phyloP scores from a whole-genome alignment of 2,888 invertebrate genomes.

The Tineola bisselliella region DNA sequence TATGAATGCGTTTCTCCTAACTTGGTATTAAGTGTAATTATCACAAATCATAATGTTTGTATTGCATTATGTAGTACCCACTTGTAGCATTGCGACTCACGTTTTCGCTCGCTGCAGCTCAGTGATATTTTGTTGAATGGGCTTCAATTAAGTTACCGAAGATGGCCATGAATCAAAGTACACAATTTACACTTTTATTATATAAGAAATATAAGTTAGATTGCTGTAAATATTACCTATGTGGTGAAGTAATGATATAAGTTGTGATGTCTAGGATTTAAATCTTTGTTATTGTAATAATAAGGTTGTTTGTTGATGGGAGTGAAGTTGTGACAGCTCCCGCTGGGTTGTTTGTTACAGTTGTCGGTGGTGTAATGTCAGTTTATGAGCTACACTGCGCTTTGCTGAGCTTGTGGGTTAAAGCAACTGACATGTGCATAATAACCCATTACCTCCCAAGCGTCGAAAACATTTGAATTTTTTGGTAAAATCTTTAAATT shows the following conservation, averaged over 20 bases:
- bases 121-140: slow-evolving; percentile 29
- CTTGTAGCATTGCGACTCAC: too few relatives aligned
- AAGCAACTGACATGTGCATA: not conserved
- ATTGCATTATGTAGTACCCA: slow-evolving; percentile 33
- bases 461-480: too few relatives aligned
- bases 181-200: not conserved
- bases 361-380: slow-evolving; percentile 40
- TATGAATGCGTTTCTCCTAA: slow-evolving; percentile 13
- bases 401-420: not conserved
- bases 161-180: not conserved
- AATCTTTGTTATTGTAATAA: slow-evolving; percentile 21
- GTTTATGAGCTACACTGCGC: slow-evolving; percentile 31
- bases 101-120: slow-evolving; percentile 22
- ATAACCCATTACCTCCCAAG: not conserved
- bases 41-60: slow-evolving; percentile 47
- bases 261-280: not conserved
- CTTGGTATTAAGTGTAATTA: slow-evolving; percentile 36
- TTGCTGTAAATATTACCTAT: not conserved
- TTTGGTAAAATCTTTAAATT: too few relatives aligned
- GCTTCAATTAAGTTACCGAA: not conserved
- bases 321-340: slow-evolving; percentile 24
- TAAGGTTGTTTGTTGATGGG: slow-evolving; percentile 21
- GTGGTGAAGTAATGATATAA: not conserved
- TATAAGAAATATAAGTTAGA: not conserved
- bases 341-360: slow-evolving; percentile 45